Percentiles rank a stretch among this genome's conserved stretches.
phyloP scores from a whole-genome alignment of 2,888 invertebrate species.

The Lucinisca nassula region DNA sequence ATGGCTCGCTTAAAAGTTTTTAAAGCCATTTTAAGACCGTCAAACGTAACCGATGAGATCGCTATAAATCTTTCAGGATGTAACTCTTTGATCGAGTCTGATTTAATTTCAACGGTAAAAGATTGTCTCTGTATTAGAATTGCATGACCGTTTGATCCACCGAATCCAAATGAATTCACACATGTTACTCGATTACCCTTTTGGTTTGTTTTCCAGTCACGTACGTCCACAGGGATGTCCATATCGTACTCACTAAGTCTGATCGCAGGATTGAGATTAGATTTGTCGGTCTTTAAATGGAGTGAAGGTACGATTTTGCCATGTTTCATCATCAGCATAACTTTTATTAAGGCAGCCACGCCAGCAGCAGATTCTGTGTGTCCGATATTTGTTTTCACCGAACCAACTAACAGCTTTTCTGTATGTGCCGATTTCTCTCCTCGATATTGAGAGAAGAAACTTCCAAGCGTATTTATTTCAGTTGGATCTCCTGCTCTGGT shows the following conservation, averaged over 20 bases:
- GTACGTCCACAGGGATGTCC: conserved; percentile 58
- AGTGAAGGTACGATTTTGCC: conserved; percentile 74
- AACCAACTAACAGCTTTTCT: conserved; percentile 69
- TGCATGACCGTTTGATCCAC: conserved; percentile 82
- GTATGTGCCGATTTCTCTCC: not conserved
- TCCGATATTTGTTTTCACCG: conserved; percentile 82
- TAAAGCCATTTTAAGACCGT: not conserved
- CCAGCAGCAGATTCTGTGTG: conserved; percentile 82
- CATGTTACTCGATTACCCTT: conserved; percentile 68
- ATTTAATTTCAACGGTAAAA: not conserved
- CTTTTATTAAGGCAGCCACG: conserved; percentile 79
- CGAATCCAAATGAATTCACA: conserved; percentile 81
- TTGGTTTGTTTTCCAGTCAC: conserved; percentile 52
- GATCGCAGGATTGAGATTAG: conserved; percentile 72
- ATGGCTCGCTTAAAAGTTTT: not conserved
- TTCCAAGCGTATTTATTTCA: conserved; percentile 69
- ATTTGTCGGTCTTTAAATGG: conserved; percentile 59
- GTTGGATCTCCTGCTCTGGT: conserved; percentile 76
- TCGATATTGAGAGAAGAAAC: conserved; percentile 50
- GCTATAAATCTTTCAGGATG: conserved; percentile 32
- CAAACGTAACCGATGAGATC: conserved; percentile 15
- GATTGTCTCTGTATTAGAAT: conserved; percentile 59
- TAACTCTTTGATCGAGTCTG: not conserved
- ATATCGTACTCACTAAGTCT: conserved; percentile 69
- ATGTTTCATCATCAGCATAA: conserved; percentile 80